These are phyloP conservation scores for Macrosoma leucophasiata DNA, from an alignment of 2,888 invertebrate genomes.

Conservation along the genomic window DNA sequence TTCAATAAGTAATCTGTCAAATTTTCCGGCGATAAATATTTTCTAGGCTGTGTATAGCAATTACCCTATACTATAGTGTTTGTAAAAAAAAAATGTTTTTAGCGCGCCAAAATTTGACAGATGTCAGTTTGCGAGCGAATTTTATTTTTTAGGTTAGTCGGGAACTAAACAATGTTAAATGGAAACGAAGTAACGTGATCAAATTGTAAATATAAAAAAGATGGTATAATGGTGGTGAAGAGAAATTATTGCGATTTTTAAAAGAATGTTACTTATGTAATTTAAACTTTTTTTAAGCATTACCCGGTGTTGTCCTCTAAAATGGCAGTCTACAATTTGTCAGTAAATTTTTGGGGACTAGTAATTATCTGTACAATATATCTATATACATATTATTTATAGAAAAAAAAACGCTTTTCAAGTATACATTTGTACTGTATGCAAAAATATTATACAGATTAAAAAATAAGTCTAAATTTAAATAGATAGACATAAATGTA, in stretches of 20 bases:
- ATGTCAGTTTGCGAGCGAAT: no score
- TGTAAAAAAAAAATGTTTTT: no score
- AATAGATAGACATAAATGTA: conserved; percentile 66
- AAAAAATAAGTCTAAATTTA: conserved; percentile 45
- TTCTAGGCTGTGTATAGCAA: no score
- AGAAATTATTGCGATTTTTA: conserved; percentile 26
- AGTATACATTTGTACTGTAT: conserved; percentile 62
- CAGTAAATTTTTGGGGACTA: conserved; percentile 6
- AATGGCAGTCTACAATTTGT: neutral
- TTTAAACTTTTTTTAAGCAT: conserved; percentile 24
- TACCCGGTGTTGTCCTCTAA: neutral
- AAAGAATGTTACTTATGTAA: conserved; percentile 34
- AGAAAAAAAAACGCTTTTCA: conserved; percentile 55
- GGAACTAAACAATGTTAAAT: conserved; percentile 64
- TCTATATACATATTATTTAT: conserved; percentile 38
- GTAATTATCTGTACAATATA: conserved; percentile 20
- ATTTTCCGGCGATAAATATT: no score
- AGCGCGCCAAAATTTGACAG: no score
- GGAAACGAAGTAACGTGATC: conserved; percentile 63
- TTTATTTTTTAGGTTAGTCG: conserved; percentile 51
- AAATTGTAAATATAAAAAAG: conserved; percentile 50
- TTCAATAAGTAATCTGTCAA: no score
- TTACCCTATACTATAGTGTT: no score
- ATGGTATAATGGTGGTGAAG: conserved; percentile 36
- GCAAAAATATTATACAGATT: conserved; percentile 43